Base-by-base conservation (phyloP, 2,888 invertebrate genomes). In the Drosophila paranaensis region DNA sequence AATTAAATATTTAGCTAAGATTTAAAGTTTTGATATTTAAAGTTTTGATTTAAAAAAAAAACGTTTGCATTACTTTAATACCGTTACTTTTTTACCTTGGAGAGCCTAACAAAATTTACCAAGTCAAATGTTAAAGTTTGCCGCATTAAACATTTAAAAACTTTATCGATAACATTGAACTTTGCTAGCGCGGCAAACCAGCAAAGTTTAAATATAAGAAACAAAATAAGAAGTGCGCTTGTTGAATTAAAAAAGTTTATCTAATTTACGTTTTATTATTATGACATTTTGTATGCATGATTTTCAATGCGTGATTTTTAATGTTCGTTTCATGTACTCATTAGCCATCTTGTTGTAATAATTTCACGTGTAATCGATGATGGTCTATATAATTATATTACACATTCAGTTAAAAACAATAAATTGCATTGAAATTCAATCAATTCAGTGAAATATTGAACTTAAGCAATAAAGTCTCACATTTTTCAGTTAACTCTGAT, bases 381-480 rank as follows among this genome's bases (percentile, higher is more conserved):
- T 68, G 50, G 33, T 50, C 50, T 50, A 37, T 72, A 63, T 70
- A 62, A 68, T 62, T 63, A 60, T 63, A 72, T 72, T 79, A 76
- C 73, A 79, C 71, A 75, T 57, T 50, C 50, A 50, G 68, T 50
- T 66, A 76, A 72, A 81, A 79, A 70, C 70, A 87, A 74, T 58
- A 51, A 65, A 54, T 74, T 79, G 85, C 76, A 69, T 79, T 79
- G 51, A 70, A 79, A 74, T 87, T 83, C 79, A 87, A 78, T 88
- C 54, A 71, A 80, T 82, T 76, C 74, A 66, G 54, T 45, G 75
- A 88, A 88, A 82, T 85, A 79, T 86, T 80, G 74, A 84, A 84
- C 81, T 86, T 80, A 88, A 86, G 88, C 86, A 84, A 86, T 73
- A 74, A 74, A 85, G 88, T 85, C 84, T 85, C 81, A 85, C 78